Percentiles rank a stretch among this genome's conserved stretches.
Evolutionary conservation across 1,140 invertebrate genomes (phyloP).

Genomic region (Pogonus chalceus): DNA sequence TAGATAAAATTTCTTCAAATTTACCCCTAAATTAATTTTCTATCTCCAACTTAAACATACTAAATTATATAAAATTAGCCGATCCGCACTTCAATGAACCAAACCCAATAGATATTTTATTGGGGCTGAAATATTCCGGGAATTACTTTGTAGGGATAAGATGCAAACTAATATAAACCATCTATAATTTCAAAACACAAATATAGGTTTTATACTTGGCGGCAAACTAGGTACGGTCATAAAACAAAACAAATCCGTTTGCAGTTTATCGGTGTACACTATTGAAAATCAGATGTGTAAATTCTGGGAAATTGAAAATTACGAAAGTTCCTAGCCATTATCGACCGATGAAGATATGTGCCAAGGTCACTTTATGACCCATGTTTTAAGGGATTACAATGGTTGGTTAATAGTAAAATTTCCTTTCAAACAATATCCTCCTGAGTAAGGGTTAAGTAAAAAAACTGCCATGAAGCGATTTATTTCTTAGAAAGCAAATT

Average conservation of each 20-base stretch:
- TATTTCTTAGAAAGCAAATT: slow-evolving; percentile 24
- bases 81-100: slow-evolving; percentile 8
- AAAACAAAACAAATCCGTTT: too few relatives aligned
- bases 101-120: slow-evolving; percentile 10
- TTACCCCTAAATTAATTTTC: too few relatives aligned
- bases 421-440: slow-evolving; percentile 18
- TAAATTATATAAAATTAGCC: slow-evolving; percentile 7
- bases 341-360: slow-evolving; percentile 8
- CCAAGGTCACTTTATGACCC: slow-evolving; percentile 14
- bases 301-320: slow-evolving; percentile 16
- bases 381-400: slow-evolving; percentile 1
- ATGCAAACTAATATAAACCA: too few relatives aligned
- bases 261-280: slow-evolving; percentile 3
- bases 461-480: slow-evolving; percentile 22
- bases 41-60: too few relatives aligned
- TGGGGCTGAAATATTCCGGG: slow-evolving; percentile 11
- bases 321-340: not conserved
- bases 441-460: too few relatives aligned
- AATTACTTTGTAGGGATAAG: too few relatives aligned
- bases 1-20: too few relatives aligned
- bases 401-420: slow-evolving; percentile 18
- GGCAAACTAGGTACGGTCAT: too few relatives aligned
- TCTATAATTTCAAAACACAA: too few relatives aligned
- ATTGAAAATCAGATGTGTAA: too few relatives aligned
- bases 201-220: too few relatives aligned